Percentiles rank a stretch among this genome's conserved stretches.
Evolutionary conservation across 2,888 invertebrate species (phyloP).

Genomic region (Diarsia dahlii): DNA sequence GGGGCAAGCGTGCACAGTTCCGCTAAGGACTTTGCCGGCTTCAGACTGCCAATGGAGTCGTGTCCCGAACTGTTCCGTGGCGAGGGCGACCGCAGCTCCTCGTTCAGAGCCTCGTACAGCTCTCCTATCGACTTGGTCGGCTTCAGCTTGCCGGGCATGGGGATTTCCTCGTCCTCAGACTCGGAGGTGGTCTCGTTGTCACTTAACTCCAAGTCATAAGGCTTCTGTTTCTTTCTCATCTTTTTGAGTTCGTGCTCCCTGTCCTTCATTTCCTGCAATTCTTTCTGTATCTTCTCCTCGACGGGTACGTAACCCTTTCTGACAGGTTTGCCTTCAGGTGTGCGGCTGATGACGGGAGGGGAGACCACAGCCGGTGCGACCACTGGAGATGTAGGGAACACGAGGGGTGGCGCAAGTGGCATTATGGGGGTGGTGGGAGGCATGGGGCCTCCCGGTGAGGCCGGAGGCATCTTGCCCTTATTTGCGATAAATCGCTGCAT

Average conservation of each 20-base stretch:
- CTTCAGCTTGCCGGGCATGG: constrained; percentile 91
- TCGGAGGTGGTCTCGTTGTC: constrained; percentile 91
- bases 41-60: constrained; percentile 88
- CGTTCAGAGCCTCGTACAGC: constrained; percentile 91
- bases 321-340: constrained; percentile 92
- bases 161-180: constrained; percentile 91
- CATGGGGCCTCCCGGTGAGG: constrained; percentile 73
- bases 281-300: constrained; percentile 96
- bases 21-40: constrained; percentile 93
- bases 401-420: constrained; percentile 76
- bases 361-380: constrained; percentile 75
- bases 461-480: constrained; percentile 92
- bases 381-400: constrained; percentile 79
- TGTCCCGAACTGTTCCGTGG: constrained; percentile 86
- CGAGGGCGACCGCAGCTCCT: constrained; percentile 87
- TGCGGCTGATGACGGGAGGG: constrained; percentile 88
- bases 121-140: constrained; percentile 93
- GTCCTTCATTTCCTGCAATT: constrained; percentile 95
- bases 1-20: constrained; percentile 92
- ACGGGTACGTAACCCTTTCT: constrained; percentile 96
- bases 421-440: constrained; percentile 76
- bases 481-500: constrained; percentile 97
- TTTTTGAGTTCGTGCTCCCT: constrained; percentile 95
- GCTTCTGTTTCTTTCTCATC: constrained; percentile 91
- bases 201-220: constrained; percentile 92